phyloP scores from a whole-genome alignment of 2,888 invertebrate genomes.

The Stramonita haemastoma region DNA sequence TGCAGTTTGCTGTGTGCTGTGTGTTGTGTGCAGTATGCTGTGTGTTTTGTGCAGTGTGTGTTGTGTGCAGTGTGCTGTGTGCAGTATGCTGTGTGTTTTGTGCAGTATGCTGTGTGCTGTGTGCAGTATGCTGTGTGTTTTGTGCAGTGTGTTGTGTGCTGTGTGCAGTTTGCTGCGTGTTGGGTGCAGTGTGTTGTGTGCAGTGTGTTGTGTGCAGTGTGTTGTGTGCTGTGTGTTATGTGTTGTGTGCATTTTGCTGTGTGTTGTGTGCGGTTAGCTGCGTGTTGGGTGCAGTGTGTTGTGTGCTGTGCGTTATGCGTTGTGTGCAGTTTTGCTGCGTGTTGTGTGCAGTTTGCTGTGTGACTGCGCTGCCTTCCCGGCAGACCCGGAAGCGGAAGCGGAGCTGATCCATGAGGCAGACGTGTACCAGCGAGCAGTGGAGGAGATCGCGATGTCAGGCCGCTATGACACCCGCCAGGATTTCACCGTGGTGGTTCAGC shows the following conservation, averaged over 20 bases:
- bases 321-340: slow-evolving; percentile 46
- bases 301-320: not conserved
- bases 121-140: not conserved
- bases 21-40: no score
- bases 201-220: no score
- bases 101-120: not conserved
- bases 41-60: no score
- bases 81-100: not conserved
- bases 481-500: slow-evolving; percentile 75
- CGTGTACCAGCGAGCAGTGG: slow-evolving; percentile 58
- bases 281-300: no score
- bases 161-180: not conserved
- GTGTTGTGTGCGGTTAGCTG: no score
- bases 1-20: no score
- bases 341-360: slow-evolving; percentile 54
- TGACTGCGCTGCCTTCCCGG: slow-evolving; percentile 63
- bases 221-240: no score
- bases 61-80: no score
- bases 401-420: slow-evolving; percentile 53
- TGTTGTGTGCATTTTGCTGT: no score
- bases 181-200: no score
- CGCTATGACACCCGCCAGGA: slow-evolving; percentile 72
- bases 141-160: no score
- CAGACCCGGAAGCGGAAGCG: slow-evolving; percentile 50
- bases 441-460: slow-evolving; percentile 64